Evolutionary conservation across 2,797 vertebrate genomes (phyloP), one percentile per base, ranked within the genome.

Genomic region (Dermochelys coriacea): DNA sequence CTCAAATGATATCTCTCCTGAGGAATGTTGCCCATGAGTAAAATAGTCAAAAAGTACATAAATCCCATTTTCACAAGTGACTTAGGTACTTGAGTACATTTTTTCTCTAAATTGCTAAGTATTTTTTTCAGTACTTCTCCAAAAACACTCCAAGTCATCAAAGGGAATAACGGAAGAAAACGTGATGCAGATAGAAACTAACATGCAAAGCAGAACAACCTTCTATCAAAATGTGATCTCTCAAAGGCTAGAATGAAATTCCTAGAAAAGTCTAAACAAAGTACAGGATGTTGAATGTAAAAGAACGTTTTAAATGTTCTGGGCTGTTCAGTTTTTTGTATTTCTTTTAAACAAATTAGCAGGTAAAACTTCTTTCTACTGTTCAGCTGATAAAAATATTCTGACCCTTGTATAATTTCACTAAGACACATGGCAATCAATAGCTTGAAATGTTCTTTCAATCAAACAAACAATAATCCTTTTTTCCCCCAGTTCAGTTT

Each of bases 81-180:
- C 14, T 77, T 77, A 49, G 41, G 27, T 75, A 29, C 12, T 15
- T 75, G 34, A 19, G 4, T n/a, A n/a, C 18, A 64, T 68, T 37
- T 90, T 86, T 89, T 95, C 92, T 83, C 79, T 21, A 1, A 87
- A 77, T 87, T 92, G 59, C 59, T 80, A 88, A 87, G 29, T 88
- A 71, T 89, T 96, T 94, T 87, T 81, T 77, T 94, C 87, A 80
- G 19, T 89, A 88, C 25, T 5, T 52, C 41, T 93, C 55, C 85
- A 90, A 92, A 87, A 11, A 2, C 80, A 55, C 64, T 94, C 68
- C 86, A 79, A 93, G 49, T 85, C 47, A 29, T 25, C 83, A 50
- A 54, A 27, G 11, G 79, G 47, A 89, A 81, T 77, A 61, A 89
- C 80, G 71, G 47, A 52, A 89, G 18, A 91, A 87, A 93, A n/a